These are phyloP conservation scores for Holothuria scabra DNA, from an alignment of 53 echinoderm and acorn worm species.

Conservation along the genomic window DNA sequence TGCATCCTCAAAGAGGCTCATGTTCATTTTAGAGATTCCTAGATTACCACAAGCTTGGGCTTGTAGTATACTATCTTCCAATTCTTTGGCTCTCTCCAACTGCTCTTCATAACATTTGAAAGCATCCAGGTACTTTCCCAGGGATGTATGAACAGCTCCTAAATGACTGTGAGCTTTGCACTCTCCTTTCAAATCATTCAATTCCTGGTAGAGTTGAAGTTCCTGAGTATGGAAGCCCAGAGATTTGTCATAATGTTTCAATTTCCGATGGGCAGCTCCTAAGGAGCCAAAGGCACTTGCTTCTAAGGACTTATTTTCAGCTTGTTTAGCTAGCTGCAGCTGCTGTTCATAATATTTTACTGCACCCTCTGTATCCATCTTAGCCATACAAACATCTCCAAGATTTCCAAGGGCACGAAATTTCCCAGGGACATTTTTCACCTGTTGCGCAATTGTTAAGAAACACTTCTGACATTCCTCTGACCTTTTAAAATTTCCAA, in stretches of 20 bases:
- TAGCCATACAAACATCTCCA: constrained; percentile 97
- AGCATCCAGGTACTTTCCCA: constrained; percentile 89
- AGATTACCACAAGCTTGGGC: constrained; percentile 97
- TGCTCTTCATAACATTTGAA: constrained; percentile 98
- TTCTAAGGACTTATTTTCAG: constrained; percentile 88
- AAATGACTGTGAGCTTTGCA: constrained; percentile 97
- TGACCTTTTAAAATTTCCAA: constrained; percentile 87
- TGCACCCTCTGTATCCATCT: constrained; percentile 89
- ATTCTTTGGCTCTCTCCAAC: constrained; percentile 80
- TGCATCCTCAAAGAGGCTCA: constrained; percentile 97
- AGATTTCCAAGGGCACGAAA: constrained; percentile 98
- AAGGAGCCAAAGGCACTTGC: constrained; percentile 92
- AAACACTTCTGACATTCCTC: constrained; percentile 98
- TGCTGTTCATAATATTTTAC: constrained; percentile 95
- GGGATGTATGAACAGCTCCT: constrained; percentile 90
- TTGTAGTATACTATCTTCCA: constrained; percentile 81
- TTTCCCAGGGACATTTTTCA: constrained; percentile 95
- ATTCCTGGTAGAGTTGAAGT: constrained; percentile 88
- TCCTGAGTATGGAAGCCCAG: constrained; percentile 96
- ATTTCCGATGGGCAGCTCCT: constrained; percentile 87
- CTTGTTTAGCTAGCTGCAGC: constrained; percentile 92
- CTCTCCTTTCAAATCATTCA: constrained; percentile 91
- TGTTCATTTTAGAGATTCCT: constrained; percentile 98
- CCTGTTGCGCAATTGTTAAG: constrained; percentile 91
- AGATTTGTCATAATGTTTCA: constrained; percentile 86